phyloP scores from a whole-genome alignment of 2,888 invertebrate genomes.

The Malacosoma neustria region DNA sequence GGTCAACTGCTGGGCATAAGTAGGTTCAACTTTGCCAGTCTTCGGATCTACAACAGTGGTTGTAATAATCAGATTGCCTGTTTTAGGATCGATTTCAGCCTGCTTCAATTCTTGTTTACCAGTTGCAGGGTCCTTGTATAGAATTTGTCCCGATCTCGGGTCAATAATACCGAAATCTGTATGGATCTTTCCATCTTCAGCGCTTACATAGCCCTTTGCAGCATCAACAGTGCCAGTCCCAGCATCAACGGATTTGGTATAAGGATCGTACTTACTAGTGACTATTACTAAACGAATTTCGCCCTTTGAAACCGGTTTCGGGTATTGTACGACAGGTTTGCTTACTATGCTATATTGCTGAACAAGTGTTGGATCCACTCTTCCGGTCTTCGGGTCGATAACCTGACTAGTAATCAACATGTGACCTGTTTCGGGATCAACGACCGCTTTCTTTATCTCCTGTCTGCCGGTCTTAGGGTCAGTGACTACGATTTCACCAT shows the following conservation, averaged over 20 bases:
- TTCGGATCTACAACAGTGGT: slow-evolving; percentile 74
- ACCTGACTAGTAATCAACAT: slow-evolving; percentile 73
- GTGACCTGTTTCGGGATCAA: slow-evolving; percentile 73
- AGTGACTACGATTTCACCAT: slow-evolving; percentile 66
- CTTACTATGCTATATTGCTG: slow-evolving; percentile 67
- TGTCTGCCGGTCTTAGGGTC: slow-evolving; percentile 64
- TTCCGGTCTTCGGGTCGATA: slow-evolving; percentile 75
- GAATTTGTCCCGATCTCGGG: slow-evolving; percentile 74
- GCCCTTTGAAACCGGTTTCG: slow-evolving; percentile 51
- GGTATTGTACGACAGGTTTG: slow-evolving; percentile 50
- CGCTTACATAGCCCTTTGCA: slow-evolving; percentile 67
- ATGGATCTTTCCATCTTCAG: slow-evolving; percentile 73
- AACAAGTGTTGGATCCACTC: slow-evolving; percentile 71
- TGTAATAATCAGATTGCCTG: slow-evolving; percentile 74
- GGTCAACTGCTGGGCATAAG: slow-evolving; percentile 69
- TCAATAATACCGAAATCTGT: slow-evolving; percentile 76
- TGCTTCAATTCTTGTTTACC: slow-evolving; percentile 78
- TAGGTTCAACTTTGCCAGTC: slow-evolving; percentile 76
- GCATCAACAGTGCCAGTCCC: slow-evolving; percentile 69
- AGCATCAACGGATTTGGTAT: slow-evolving; percentile 73
- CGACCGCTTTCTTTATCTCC: slow-evolving; percentile 72
- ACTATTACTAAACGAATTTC: slow-evolving; percentile 59
- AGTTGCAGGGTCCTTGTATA: slow-evolving; percentile 74
- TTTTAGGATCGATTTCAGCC: slow-evolving; percentile 75
- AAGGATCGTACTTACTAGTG: slow-evolving; percentile 75